phyloP scores from a whole-genome alignment of 2,797 vertebrate species.

The Sphenopsis melanotis region DNA sequence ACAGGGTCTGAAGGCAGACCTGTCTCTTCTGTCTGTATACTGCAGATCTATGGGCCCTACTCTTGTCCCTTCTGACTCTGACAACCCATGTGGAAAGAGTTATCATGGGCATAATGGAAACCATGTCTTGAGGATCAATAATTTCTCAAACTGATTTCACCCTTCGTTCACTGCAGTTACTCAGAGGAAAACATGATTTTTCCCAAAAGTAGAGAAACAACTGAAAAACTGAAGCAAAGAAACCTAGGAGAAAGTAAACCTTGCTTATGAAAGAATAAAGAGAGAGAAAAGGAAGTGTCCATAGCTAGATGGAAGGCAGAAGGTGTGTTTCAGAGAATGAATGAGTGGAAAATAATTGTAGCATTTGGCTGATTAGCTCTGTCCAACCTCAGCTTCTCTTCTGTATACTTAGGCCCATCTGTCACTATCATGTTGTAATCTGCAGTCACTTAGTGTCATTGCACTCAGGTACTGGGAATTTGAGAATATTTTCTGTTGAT shows the following conservation, averaged over 20 bases:
- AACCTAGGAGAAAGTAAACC: neutral
- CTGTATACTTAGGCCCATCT: neutral
- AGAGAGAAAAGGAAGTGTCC: neutral
- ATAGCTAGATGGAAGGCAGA: neutral
- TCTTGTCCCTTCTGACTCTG: neutral
- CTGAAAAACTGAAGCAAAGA: neutral
- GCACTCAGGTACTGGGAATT: neutral
- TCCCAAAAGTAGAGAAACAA: neutral
- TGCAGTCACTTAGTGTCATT: neutral
- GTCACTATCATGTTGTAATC: neutral
- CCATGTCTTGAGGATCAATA: neutral
- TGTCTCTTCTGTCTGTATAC: neutral
- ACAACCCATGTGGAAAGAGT: neutral
- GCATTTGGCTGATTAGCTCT: neutral
- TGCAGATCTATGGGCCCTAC: neutral
- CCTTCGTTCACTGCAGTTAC: neutral
- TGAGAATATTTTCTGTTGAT: neutral
- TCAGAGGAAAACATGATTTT: neutral
- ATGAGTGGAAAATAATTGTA: neutral
- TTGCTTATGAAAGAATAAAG: neutral
- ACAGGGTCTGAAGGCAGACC: neutral
- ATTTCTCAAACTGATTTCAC: neutral
- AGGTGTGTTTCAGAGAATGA: neutral
- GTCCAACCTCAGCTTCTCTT: neutral
- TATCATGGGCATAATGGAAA: neutral